Evolutionary conservation across 2,888 invertebrate genomes (phyloP), one percentile per base, ranked within the genome.

Genomic region (Yponomeuta plumbellus): DNA sequence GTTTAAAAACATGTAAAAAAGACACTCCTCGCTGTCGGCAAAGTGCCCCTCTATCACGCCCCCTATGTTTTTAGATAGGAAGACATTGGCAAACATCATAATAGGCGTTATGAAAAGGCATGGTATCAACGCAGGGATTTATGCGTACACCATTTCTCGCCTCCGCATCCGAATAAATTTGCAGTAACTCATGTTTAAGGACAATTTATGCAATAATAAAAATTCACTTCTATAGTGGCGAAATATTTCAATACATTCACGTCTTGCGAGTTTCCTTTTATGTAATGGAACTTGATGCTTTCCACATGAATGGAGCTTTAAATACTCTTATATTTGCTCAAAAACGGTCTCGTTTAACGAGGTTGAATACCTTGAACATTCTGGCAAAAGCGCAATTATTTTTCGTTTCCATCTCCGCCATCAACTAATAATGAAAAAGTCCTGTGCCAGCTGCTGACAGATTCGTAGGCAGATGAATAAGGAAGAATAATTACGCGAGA

Each of bases 181-280:
- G 57, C 65, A 65, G 57, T 65, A 26, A 65, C 58, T 65, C 65
- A 65, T 57, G n/a, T 57, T 23, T 23, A 65, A 65, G 34, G 57
- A 65, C 57, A 65, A 57, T 57, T 65, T 65, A 65, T 57, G 65
- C 58, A 65, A 57, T 57, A 57, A 65, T 26, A 34, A 65, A 64
- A 22, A 52, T 52, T 52, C 44, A 52, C 44, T 52, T 52, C 44
- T 52, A 52, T 52, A 52, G 44, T 52, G 44, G 44, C 44, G 44
- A 52, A 52, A 52, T 17, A 52, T 52, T 52, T 52, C 44, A 52
- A 52, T 52, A 52, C 44, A 13, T 52, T 52, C 17, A 52, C 44
- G 44, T 52, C 44, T 52, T 52, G 13, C 44, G 44, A 52, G 44
- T 52, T 52, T 52, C 13, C 17, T 52, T 52, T 52, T 52, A 52